Percentiles rank a stretch among this genome's conserved stretches.
phyloP scores from a whole-genome alignment of 2,888 invertebrate genomes.

The Drepana falcataria region DNA sequence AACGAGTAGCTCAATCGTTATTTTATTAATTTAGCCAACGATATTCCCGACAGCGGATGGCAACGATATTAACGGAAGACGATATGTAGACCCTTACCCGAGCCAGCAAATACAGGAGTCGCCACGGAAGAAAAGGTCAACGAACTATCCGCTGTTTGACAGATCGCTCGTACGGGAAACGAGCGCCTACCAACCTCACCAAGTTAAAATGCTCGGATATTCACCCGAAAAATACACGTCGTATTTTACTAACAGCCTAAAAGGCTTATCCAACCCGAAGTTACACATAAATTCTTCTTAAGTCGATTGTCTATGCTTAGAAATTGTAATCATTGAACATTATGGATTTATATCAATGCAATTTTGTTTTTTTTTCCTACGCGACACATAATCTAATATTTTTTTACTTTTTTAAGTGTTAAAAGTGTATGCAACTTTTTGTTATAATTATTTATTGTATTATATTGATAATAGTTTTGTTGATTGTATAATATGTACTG shows the following conservation, averaged over 20 bases:
- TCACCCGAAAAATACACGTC: slow-evolving; percentile 66
- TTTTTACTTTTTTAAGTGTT: no score
- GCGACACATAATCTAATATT: no score
- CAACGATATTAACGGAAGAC: slow-evolving; percentile 63
- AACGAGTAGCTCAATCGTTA: slow-evolving; percentile 25
- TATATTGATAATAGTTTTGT: no score
- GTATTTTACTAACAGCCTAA: slow-evolving; percentile 50
- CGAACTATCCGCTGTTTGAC: slow-evolving; percentile 49
- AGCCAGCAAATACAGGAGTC: slow-evolving; percentile 67
- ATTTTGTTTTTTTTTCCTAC: no score
- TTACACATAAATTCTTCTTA: slow-evolving; percentile 27
- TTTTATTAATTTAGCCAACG: slow-evolving; percentile 66
- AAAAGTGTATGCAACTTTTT: no score
- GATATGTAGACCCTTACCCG: slow-evolving; percentile 72
- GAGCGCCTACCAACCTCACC: slow-evolving; percentile 36
- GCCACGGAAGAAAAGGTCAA: slow-evolving; percentile 64
- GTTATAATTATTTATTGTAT: no score
- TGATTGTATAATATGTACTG: no score
- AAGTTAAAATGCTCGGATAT: slow-evolving; percentile 54
- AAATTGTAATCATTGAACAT: neutral
- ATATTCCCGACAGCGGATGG: slow-evolving; percentile 73
- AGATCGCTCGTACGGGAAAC: slow-evolving; percentile 34
- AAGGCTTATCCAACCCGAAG: slow-evolving; percentile 30
- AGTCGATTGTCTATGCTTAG: slow-evolving; percentile 2
- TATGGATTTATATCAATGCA: no score